Evolutionary conservation across 2,113 vertebrate genomes (phyloP).

Genomic region (Hylia prasina): DNA sequence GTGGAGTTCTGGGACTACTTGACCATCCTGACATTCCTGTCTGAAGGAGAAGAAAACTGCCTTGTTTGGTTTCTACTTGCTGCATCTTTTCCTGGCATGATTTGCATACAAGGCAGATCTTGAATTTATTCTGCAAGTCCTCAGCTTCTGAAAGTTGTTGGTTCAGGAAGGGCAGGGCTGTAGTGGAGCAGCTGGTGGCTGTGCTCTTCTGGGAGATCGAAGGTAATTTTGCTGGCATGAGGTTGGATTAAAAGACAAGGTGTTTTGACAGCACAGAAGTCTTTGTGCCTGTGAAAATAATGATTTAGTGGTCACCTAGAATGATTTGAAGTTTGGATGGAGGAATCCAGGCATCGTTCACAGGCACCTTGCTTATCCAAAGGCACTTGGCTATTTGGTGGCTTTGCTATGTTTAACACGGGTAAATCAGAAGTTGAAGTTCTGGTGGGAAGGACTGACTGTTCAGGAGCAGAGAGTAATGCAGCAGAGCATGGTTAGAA

Average conservation of each 20-base stretch:
- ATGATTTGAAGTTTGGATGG: not conserved
- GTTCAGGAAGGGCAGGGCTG: not conserved
- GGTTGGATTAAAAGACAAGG: not conserved
- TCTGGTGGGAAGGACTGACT: not conserved
- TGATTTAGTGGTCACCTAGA: not conserved
- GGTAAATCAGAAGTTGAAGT: not conserved
- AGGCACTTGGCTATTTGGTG: not conserved
- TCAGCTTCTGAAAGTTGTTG: not conserved
- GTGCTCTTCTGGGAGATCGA: not conserved
- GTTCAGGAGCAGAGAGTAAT: not conserved
- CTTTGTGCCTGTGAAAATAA: not conserved
- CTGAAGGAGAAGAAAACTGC: not conserved
- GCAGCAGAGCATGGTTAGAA: not conserved
- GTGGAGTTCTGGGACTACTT: not conserved
- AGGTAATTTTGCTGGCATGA: not conserved
- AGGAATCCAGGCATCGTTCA: not conserved
- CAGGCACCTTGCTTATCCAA: not conserved
- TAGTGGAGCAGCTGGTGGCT: not conserved
- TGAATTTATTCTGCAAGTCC: not conserved
- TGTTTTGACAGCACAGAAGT: not conserved
- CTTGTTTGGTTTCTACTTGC: not conserved
- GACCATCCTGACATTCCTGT: not conserved
- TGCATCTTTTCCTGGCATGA: not conserved
- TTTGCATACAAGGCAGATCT: not conserved
- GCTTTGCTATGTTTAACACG: accelerated